These are phyloP conservation scores for Heliconius melpomene DNA, from an alignment of 1,140 invertebrate species.

Conservation along the genomic window DNA sequence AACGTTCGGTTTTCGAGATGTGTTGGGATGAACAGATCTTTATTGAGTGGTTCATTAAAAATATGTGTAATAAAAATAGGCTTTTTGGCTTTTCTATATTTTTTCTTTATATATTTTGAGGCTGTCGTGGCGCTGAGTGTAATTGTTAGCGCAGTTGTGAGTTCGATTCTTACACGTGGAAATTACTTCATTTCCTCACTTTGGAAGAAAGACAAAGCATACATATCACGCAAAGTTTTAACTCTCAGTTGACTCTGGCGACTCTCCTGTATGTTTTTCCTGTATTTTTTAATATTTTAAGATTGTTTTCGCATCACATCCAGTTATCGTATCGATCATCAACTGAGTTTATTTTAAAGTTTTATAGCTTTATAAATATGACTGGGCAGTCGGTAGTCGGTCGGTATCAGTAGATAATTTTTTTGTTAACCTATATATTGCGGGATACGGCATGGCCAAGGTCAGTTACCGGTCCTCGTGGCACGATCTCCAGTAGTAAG, in stretches of 20 bases:
- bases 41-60: background rate
- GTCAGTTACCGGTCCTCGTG: conserved; percentile 25
- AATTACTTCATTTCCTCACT: too few relatives aligned
- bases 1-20: background rate
- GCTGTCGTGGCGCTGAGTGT: background rate
- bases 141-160: background rate
- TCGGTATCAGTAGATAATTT: background rate
- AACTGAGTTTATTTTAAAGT: background rate
- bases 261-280: too few relatives aligned
- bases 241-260: too few relatives aligned
- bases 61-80: background rate
- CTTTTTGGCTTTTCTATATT: too few relatives aligned
- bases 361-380: background rate
- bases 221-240: too few relatives aligned
- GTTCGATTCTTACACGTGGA: too few relatives aligned
- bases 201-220: too few relatives aligned
- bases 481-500: conserved; percentile 16
- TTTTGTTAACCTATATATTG: background rate
- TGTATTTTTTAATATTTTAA: background rate
- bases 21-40: background rate
- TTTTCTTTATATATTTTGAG: too few relatives aligned
- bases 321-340: background rate
- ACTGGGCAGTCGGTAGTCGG: too few relatives aligned
- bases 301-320: background rate
- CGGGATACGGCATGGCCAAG: conserved; percentile 30